Conservation (phyloP, 2,113 vertebrate species). For the Cardinalis cardinalis region DNA sequence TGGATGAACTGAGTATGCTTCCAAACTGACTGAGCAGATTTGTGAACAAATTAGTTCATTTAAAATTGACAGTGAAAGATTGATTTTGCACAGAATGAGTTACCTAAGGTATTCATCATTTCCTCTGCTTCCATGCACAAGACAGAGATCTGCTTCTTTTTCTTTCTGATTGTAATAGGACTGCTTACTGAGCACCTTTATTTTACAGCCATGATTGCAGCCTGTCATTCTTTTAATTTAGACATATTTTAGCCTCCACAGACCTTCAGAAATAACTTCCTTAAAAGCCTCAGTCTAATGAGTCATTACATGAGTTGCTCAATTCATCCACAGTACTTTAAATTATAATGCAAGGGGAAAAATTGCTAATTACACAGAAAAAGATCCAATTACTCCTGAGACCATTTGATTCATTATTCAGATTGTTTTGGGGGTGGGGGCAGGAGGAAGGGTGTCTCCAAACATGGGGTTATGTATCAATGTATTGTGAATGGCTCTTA, state of each 20-base stretch:
- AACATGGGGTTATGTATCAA: slow-evolving; percentile 54
- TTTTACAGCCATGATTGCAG: slow-evolving; percentile 80
- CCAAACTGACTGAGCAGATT: slow-evolving; percentile 91
- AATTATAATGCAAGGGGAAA: slow-evolving; percentile 78
- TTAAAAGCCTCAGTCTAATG: slow-evolving; percentile 82
- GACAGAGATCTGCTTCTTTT: slow-evolving; percentile 75
- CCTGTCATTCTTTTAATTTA: slow-evolving; percentile 83
- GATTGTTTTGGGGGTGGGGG: slow-evolving; percentile 52
- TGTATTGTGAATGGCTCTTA: slow-evolving; percentile 42
- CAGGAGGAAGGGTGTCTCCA: slow-evolving; percentile 52
- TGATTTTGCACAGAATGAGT: slow-evolving; percentile 85
- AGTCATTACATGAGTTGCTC: slow-evolving; percentile 77
- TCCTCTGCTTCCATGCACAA: slow-evolving; percentile 73
- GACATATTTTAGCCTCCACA: slow-evolving; percentile 77
- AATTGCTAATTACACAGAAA: slow-evolving; percentile 81
- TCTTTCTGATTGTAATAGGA: slow-evolving; percentile 82
- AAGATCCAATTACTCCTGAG: slow-evolving; percentile 73
- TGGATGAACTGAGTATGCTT: slow-evolving; percentile 90
- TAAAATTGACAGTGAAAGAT: slow-evolving; percentile 91
- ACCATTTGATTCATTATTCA: slow-evolving; percentile 76
- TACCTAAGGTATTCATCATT: slow-evolving; percentile 83
- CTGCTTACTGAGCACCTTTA: slow-evolving; percentile 82
- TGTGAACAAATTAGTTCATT: slow-evolving; percentile 96
- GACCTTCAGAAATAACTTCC: slow-evolving; percentile 82
- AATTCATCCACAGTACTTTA: slow-evolving; percentile 75